These are phyloP conservation scores for Myxocyprinus asiaticus DNA, from an alignment of 2,113 vertebrate species.

Conservation along the genomic window DNA sequence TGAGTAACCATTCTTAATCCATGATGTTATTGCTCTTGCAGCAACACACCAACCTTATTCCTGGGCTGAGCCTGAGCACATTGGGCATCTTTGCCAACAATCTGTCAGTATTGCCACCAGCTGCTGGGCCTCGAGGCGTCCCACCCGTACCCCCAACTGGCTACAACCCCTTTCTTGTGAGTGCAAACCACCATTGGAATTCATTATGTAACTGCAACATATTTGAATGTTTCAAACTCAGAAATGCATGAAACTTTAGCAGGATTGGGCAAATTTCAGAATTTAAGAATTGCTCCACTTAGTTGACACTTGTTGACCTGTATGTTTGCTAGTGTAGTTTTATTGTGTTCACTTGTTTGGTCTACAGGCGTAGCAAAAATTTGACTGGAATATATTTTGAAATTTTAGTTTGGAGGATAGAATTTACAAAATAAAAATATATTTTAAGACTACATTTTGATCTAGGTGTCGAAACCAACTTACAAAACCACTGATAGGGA, in stretches of 20 bases:
- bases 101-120: slow-evolving; percentile 81
- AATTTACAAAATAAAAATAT: no score
- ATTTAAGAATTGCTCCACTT: background rate
- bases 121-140: slow-evolving; percentile 78
- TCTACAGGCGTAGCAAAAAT: no score
- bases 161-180: slow-evolving; percentile 80
- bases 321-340: no score
- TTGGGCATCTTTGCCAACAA: slow-evolving; percentile 93
- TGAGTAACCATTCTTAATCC: background rate
- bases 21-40: slow-evolving; percentile 54
- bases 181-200: background rate
- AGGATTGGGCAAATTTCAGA: background rate
- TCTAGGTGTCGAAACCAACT: no score
- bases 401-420: no score
- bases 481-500: no score
- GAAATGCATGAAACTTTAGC: background rate
- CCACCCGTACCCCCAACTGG: slow-evolving; percentile 69
- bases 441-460: no score
- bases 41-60: slow-evolving; percentile 94
- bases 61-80: slow-evolving; percentile 89
- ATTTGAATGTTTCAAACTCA: background rate
- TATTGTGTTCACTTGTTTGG: no score
- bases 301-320: no score
- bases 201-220: background rate
- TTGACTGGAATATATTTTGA: no score